phyloP scores from a whole-genome alignment of 1,140 invertebrate genomes.

The Phthorimaea operculella region DNA sequence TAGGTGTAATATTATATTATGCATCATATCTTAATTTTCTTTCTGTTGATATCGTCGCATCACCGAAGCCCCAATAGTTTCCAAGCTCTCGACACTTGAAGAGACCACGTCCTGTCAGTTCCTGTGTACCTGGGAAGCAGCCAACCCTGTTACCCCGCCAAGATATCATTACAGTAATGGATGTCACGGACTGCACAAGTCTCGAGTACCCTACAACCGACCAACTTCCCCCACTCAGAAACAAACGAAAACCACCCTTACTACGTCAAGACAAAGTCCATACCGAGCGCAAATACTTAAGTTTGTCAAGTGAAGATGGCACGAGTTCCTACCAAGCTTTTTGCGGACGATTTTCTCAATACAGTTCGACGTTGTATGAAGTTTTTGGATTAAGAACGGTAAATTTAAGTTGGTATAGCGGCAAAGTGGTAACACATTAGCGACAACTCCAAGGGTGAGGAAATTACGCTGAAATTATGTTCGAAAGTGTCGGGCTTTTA shows the following conservation, averaged over 20 bases:
- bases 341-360: too few relatives aligned
- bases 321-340: neutral
- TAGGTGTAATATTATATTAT: too few relatives aligned
- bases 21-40: too few relatives aligned
- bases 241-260: neutral
- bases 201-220: constrained; percentile 9
- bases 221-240: neutral
- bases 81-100: too few relatives aligned
- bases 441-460: constrained; percentile 57
- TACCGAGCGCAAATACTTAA: neutral
- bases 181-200: constrained; percentile 58
- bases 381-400: neutral
- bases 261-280: neutral
- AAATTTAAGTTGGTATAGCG: neutral
- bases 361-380: too few relatives aligned
- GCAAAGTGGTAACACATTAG: constrained; percentile 48
- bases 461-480: constrained; percentile 38
- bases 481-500: neutral
- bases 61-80: too few relatives aligned
- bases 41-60: too few relatives aligned
- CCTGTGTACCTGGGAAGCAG: neutral
- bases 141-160: constrained; percentile 33
- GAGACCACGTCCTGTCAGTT: too few relatives aligned
- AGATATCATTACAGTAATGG: constrained; percentile 63
- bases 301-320: neutral